Conservation (phyloP, 2,888 invertebrate species). For the Steinernema carpocapsae region DNA sequence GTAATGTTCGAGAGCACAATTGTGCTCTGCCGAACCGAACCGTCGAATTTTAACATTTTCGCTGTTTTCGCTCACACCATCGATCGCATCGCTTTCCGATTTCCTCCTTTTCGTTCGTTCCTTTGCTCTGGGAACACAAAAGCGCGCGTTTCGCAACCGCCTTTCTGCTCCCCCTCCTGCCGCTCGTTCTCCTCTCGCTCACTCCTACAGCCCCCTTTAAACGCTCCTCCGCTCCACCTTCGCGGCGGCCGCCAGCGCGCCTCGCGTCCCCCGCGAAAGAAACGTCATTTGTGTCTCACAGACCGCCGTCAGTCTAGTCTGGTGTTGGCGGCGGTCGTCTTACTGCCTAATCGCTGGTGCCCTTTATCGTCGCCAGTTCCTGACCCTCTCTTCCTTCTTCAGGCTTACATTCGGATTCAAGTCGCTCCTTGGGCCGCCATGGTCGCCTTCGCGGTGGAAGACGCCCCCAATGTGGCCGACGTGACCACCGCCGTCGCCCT, state of each 20-base stretch:
- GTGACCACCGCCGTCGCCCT: neutral
- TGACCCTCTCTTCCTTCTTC: neutral
- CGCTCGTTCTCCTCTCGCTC: too few relatives aligned
- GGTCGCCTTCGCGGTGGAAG: slow-evolving; percentile 23
- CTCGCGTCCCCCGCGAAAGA: neutral
- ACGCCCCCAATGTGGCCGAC: slow-evolving; percentile 21
- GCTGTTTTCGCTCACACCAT: neutral
- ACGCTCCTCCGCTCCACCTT: neutral
- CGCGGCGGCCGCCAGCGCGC: neutral
- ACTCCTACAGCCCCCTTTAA: too few relatives aligned
- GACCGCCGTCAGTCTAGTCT: too few relatives aligned
- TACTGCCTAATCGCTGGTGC: neutral
- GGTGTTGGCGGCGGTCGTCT: neutral
- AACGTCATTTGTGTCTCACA: too few relatives aligned
- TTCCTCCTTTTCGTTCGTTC: neutral
- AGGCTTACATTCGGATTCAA: neutral
- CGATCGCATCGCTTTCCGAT: neutral
- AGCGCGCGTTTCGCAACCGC: too few relatives aligned
- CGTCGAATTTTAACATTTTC: neutral
- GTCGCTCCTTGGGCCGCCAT: neutral
- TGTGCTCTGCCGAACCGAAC: neutral
- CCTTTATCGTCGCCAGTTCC: slow-evolving; percentile 5
- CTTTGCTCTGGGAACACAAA: too few relatives aligned
- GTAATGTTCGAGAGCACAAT: neutral
- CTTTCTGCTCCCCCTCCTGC: too few relatives aligned